Evolutionary conservation across 2,888 invertebrate genomes (phyloP), one percentile per base, ranked within the genome.

Genomic region (Mythimna vitellina): DNA sequence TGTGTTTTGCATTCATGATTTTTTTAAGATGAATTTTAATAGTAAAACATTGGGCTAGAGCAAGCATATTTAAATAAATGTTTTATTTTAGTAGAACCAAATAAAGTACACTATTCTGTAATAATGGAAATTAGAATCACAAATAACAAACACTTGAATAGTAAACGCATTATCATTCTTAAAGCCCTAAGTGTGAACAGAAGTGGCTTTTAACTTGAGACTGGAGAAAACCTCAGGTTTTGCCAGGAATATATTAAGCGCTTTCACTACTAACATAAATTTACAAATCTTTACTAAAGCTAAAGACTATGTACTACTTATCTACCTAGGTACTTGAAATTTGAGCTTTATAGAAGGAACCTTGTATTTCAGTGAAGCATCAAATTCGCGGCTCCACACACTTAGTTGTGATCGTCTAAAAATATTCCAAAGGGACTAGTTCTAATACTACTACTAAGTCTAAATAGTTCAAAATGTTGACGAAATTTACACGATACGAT

Each of bases 1-100:
- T 54, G 65, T 70, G 66, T 17, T 14, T 61, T 61, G 76, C 35
- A 65, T 80, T 38, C 9, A 20, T 42, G n/a, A 62, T 12, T n/a
- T 35, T 64, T 46, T 12, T 29, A 2, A 56, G 17, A 29, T 9
- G 14, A 70, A 70, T 67, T 67, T 70, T 51, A 42, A 56, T 38
- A 60, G 25, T 25, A 32, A 46, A 64, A 42, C 6, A 17, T 22
- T 9, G 10, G n/a, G 6, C 10, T 29, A n/a, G 10, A 53, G 38
- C 42, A 57, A 35, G 49, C 9, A 42, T 42, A 32, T n/a, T 5
- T 6, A 56, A 1, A 29, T 25, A 12, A 9, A 54, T 46, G 46
- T 46, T 32, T n/a, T n/a, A n/a, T 1, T 25, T 25, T 10, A 56
- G 38, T 42, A 17, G 6, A 1, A 25, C 0, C 12, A 9, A 35